Percentiles rank a stretch among this genome's conserved stretches.
Evolutionary conservation across 2,113 vertebrate genomes (phyloP).

Genomic region (Anarrhichthys ocellatus): DNA sequence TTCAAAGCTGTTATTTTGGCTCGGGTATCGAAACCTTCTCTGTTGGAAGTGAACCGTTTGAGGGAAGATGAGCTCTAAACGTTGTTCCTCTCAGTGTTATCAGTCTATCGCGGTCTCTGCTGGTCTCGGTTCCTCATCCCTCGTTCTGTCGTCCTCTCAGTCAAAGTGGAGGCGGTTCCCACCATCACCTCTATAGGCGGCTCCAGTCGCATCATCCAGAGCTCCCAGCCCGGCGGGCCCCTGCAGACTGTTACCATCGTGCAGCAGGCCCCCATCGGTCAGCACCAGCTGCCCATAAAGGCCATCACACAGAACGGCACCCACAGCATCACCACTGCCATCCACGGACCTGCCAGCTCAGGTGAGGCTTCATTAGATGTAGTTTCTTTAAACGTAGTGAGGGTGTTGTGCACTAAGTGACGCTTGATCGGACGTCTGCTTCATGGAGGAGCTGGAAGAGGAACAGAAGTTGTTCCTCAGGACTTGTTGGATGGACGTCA

Average conservation of each 20-base stretch:
- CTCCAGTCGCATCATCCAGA: conserved; percentile 91
- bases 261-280: conserved; percentile 91
- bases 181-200: conserved; percentile 87
- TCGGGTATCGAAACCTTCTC: too few species aligned
- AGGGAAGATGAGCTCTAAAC: too few species aligned
- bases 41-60: too few species aligned
- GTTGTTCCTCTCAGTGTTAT: too few species aligned
- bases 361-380: conserved; percentile 75
- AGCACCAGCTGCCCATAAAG: conserved; percentile 98
- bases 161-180: conserved; percentile 94
- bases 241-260: conserved; percentile 95
- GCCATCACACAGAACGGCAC: conserved; percentile 95
- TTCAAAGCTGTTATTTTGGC: too few species aligned
- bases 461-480: too few species aligned
- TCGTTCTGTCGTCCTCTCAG: conserved; percentile 71
- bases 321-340: conserved; percentile 89
- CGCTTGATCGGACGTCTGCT: too few species aligned
- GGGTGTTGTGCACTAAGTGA: not conserved
- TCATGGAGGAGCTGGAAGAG: too few species aligned
- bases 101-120: too few species aligned
- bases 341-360: conserved; percentile 84
- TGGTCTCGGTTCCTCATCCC: too few species aligned
- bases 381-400: too few species aligned
- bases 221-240: conserved; percentile 83
- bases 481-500: too few species aligned